Percentiles rank a stretch among this genome's conserved stretches.
phyloP scores from a whole-genome alignment of 2,888 invertebrate genomes.

The Rhopalosiphum nymphaeae region DNA sequence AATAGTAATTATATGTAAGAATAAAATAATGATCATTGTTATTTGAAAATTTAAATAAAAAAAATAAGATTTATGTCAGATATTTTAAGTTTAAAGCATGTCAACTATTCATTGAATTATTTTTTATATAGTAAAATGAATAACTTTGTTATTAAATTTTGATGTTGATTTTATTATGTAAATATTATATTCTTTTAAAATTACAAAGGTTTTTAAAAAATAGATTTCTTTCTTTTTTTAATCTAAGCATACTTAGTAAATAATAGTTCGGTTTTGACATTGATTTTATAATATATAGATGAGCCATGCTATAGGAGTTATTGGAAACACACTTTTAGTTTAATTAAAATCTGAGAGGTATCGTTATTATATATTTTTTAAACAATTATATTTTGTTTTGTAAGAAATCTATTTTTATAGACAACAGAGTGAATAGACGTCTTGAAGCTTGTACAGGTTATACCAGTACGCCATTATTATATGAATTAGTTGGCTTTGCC shows the following conservation, averaged over 20 bases:
- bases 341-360: no score
- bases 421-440: no score
- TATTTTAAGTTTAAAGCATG: background rate
- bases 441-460: no score
- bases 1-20: background rate
- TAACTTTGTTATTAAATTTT: background rate
- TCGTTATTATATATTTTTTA: no score
- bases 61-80: background rate
- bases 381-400: no score
- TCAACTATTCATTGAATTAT: background rate
- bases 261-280: background rate
- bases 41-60: background rate
- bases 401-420: no score
- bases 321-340: no score
- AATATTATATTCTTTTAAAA: background rate
- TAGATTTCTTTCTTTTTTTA: background rate
- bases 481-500: no score
- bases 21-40: background rate
- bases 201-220: background rate
- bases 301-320: no score
- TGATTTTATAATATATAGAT: no score
- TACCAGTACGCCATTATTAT: no score
- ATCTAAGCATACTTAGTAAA: background rate
- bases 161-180: background rate
- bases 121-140: background rate